Base-by-base conservation (phyloP, 2,888 invertebrate species). In the Helleia helle region DNA sequence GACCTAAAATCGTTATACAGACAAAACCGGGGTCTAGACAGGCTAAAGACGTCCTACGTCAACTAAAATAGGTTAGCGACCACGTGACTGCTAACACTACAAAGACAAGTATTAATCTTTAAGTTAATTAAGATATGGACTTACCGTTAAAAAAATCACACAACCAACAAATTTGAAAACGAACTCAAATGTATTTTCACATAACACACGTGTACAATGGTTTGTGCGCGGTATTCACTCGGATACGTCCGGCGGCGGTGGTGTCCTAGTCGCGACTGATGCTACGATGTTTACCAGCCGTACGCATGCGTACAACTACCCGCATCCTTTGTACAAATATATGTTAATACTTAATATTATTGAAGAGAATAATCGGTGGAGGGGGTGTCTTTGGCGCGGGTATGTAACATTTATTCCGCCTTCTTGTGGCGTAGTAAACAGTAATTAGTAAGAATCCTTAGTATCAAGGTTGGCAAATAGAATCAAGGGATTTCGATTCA, bases 241-340 rank as follows among this genome's bases (percentile, higher is more conserved):
- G 43, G 43, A 44, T 46, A 58, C 55, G 65, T 59, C 58, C 66
- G 61, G 46, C 55, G 50, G 57, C 49, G 65, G 67, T 59, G 67
- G 58, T 58, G 60, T 18, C 4, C 18, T 18, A 18, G 18, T 18
- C 31, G 31, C 62, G 58, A 76, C 76, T 74, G 66, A 55, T 56
- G 55, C 51, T 30, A 58, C 58, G 58, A 58, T 79, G 79, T 80
- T 79, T 79, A 79, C 75, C 66, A 59, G 63, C 53, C 44, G 40
- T 58, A 57, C 75, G 76, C 80, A 69, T 65, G 80, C 79, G 76
- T 56, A 40, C 51, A 38, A 55, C 68, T 69, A 71, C 73, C 75
- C 69, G 22, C 22, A 18, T 65, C 68, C 25, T n/a, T 36, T 22
- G 2, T 26, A 14, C 30, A 9, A 1, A 30, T 15, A 17, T 18